A percentile compares a stretch with the other conserved stretches of the same genome.
phyloP scores from a whole-genome alignment of 2,113 vertebrate genomes.

The Aldabrachelys gigantea region DNA sequence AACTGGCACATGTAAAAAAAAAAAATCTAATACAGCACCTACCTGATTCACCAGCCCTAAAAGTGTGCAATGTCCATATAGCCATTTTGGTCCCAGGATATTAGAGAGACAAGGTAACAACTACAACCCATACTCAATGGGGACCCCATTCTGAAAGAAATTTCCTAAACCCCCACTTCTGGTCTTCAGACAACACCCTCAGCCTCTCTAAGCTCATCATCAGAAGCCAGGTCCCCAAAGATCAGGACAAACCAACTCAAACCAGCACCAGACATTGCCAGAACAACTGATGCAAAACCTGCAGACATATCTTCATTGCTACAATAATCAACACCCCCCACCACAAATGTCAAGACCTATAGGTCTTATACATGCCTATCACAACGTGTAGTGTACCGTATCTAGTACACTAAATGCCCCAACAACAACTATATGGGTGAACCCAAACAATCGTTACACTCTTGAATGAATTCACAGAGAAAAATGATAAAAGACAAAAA shows the following conservation, averaged over 20 bases:
- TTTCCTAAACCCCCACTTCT: neutral
- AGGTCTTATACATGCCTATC: neutral
- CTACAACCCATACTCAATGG: neutral
- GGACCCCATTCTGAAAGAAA: neutral
- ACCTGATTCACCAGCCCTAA: neutral
- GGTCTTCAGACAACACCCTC: neutral
- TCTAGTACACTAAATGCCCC: neutral
- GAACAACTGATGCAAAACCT: neutral
- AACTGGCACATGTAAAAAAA: neutral
- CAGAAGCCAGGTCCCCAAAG: neutral
- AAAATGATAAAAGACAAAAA: neutral
- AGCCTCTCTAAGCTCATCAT: neutral
- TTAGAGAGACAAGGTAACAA: neutral
- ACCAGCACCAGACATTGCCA: neutral
- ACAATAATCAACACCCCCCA: neutral
- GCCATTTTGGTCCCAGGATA: neutral
- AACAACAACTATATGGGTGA: neutral
- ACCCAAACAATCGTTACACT: neutral
- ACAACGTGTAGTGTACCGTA: neutral
- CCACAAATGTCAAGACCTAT: neutral
- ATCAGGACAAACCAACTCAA: neutral
- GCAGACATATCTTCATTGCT: neutral
- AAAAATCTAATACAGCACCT: constrained; percentile 17
- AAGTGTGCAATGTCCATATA: neutral
- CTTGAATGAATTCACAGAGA: neutral